A percentile compares a stretch with the other conserved stretches of the same genome.
Conservation (phyloP, 2,113 vertebrate species). For the Seriola rivoliana region DNA sequence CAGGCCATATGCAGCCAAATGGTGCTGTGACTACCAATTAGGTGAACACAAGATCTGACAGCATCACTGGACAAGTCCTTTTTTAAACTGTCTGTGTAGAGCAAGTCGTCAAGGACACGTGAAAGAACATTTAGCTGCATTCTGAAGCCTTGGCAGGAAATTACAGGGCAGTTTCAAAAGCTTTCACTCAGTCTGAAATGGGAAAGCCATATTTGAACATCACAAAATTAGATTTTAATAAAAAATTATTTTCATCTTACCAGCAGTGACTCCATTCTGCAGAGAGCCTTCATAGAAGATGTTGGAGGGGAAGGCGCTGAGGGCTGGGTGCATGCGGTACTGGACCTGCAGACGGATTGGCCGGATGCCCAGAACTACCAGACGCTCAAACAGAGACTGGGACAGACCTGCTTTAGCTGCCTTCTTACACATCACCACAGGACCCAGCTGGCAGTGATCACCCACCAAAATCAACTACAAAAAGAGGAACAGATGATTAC, state of each 20-base stretch:
- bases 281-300: slow-evolving; percentile 97
- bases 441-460: slow-evolving; percentile 97
- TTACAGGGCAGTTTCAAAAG: background rate
- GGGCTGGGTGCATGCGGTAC: slow-evolving; percentile 95
- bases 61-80: background rate
- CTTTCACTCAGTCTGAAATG: background rate
- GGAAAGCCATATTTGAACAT: background rate
- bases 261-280: slow-evolving; percentile 94
- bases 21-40: background rate
- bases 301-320: slow-evolving; percentile 96
- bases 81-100: background rate
- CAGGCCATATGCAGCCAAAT: too few species aligned
- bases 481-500: background rate
- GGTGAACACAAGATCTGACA: background rate
- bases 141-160: background rate
- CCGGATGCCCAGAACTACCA: slow-evolving; percentile 94
- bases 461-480: slow-evolving; percentile 93
- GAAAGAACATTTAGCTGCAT: background rate
- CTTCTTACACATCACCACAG: slow-evolving; percentile 97
- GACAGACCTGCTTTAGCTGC: slow-evolving; percentile 94
- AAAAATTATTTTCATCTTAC: slow-evolving; percentile 69
- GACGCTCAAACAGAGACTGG: slow-evolving; percentile 92
- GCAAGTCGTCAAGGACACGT: background rate
- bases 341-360: slow-evolving; percentile 96
- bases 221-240: background rate